A percentile compares a stretch with the other conserved stretches of the same genome.
These are phyloP conservation scores for Catagonus wagneri DNA, from an alignment of 2,113 vertebrate species.

Conservation along the genomic window DNA sequence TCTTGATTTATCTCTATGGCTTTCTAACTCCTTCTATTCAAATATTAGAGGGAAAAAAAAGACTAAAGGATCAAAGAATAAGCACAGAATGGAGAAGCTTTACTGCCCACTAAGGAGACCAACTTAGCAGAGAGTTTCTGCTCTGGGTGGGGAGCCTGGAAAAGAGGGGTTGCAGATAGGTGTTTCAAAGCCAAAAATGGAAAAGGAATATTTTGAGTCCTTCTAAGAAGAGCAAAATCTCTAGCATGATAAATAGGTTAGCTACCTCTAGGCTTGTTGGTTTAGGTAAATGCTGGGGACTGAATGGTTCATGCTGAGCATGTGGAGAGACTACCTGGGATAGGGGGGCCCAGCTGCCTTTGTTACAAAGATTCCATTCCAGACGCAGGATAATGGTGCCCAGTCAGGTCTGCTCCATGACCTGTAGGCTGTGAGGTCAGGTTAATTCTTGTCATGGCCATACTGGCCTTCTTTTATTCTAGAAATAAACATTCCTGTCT, in stretches of 20 bases:
- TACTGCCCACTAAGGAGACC: background rate
- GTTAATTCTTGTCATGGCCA: background rate
- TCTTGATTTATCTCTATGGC: background rate
- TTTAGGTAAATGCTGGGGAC: background rate
- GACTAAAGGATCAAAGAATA: background rate
- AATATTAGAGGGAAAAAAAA: background rate
- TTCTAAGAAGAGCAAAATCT: background rate
- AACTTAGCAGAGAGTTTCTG: background rate
- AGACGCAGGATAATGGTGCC: background rate
- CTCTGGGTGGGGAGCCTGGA: background rate
- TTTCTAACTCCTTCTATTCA: background rate
- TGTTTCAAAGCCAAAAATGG: background rate
- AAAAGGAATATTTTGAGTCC: background rate
- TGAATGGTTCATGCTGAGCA: background rate
- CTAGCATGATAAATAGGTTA: background rate
- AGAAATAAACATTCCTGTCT: background rate
- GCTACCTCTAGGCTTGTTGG: background rate
- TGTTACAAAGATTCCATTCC: background rate
- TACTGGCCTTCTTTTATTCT: background rate
- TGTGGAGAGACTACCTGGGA: background rate
- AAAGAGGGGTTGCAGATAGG: background rate
- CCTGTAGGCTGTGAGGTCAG: background rate
- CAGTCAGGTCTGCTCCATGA: background rate
- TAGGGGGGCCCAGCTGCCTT: background rate
- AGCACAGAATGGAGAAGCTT: background rate